Percentiles rank a stretch among this genome's conserved stretches.
Evolutionary conservation across 2,113 vertebrate genomes (phyloP).

Genomic region (Bubalus kerabau): DNA sequence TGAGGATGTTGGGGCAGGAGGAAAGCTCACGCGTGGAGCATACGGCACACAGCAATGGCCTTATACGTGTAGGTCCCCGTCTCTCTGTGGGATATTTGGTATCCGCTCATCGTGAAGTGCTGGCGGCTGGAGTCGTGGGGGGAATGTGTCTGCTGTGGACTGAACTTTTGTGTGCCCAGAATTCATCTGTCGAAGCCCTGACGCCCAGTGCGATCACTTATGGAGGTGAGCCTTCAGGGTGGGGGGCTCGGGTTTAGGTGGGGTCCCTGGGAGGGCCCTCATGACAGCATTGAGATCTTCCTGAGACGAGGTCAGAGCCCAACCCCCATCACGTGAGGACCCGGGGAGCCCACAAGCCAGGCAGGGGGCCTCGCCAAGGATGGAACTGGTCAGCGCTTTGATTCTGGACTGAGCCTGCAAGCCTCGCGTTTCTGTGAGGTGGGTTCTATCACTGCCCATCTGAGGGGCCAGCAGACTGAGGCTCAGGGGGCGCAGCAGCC

Average conservation of each 20-base stretch:
- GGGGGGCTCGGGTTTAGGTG: background rate
- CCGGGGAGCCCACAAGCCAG: background rate
- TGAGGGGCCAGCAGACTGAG: background rate
- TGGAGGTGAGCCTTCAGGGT: background rate
- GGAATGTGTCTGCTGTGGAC: fast-evolving
- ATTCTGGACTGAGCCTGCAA: background rate
- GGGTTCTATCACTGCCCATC: too few relatives aligned
- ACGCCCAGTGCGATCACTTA: fast-evolving
- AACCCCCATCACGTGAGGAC: fast-evolving
- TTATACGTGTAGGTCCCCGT: fast-evolving
- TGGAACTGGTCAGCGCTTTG: fast-evolving
- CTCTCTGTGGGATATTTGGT: background rate
- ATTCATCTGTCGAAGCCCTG: background rate
- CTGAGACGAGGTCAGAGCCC: background rate
- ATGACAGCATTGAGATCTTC: background rate
- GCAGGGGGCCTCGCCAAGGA: fast-evolving
- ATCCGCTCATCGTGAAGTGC: fast-evolving
- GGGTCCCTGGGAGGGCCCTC: background rate
- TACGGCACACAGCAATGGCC: fast-evolving
- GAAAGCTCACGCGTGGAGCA: fast-evolving
- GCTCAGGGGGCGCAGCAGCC: background rate
- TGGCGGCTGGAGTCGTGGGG: fast-evolving
- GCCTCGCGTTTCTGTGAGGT: fast-evolving
- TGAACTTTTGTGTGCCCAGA: background rate
- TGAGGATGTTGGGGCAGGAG: background rate